These are phyloP conservation scores for Hippocampus zosterae DNA, from an alignment of 2,113 vertebrate species.

Conservation along the genomic window DNA sequence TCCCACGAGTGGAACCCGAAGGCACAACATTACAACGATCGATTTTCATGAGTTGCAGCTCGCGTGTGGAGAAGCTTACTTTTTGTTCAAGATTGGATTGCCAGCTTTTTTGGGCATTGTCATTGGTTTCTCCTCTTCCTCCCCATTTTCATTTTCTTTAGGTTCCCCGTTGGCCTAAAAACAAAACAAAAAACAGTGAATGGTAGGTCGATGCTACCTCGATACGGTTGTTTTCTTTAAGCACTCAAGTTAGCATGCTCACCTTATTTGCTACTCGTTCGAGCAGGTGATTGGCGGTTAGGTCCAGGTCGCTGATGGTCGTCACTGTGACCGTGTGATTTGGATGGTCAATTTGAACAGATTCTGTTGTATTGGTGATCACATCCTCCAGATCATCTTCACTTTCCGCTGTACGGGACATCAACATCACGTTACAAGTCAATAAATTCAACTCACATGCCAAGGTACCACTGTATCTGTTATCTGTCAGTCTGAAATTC, in stretches of 20 bases:
- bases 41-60: no score
- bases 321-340: constrained; percentile 95
- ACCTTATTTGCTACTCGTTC: constrained; percentile 64
- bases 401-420: constrained; percentile 65
- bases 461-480: background rate
- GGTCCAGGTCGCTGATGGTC: constrained; percentile 88
- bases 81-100: constrained; percentile 84
- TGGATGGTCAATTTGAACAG: constrained; percentile 85
- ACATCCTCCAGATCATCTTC: constrained; percentile 82
- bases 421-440: background rate
- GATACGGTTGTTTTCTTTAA: no score
- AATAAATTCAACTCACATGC: no score
- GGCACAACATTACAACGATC: no score
- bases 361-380: constrained; percentile 77
- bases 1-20: no score
- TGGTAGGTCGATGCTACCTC: background rate
- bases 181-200: constrained; percentile 6
- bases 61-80: constrained; percentile 51
- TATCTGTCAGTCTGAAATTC: no score
- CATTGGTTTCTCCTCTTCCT: constrained; percentile 49
- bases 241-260: background rate
- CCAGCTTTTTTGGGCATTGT: constrained; percentile 80
- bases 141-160: constrained; percentile 15
- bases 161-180: constrained; percentile 23
- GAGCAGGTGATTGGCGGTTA: constrained; percentile 73